These are phyloP conservation scores for Prunella fulvescens DNA, from an alignment of 2,113 vertebrate species.

Conservation along the genomic window DNA sequence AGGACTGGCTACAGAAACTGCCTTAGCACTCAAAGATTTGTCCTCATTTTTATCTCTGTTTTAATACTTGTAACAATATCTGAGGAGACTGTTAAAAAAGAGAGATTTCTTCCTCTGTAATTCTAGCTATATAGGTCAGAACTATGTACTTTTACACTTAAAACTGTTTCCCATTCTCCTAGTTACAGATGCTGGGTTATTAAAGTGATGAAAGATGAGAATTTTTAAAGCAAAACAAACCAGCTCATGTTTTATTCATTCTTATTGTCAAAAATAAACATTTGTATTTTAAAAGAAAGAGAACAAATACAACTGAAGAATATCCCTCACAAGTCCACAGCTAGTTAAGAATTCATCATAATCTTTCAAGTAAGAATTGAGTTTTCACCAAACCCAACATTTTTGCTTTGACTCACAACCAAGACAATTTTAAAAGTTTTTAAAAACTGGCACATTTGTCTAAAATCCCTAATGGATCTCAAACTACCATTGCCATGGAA, in stretches of 20 bases:
- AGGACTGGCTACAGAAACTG: not conserved
- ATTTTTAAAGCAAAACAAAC: not conserved
- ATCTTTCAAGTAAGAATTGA: not conserved
- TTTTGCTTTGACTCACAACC: conserved; percentile 39
- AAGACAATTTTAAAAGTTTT: conserved; percentile 40
- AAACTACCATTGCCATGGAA: conserved; percentile 59
- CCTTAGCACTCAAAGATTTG: not conserved
- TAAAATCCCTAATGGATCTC: conserved; percentile 60
- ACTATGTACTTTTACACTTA: not conserved
- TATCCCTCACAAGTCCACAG: not conserved
- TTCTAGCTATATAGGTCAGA: not conserved
- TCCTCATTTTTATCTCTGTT: not conserved
- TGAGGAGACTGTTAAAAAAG: no score
- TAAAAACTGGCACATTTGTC: conserved; percentile 38
- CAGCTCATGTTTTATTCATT: not conserved
- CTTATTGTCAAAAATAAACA: conserved; percentile 9
- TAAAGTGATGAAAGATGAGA: not conserved
- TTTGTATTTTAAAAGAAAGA: not conserved
- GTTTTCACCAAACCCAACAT: conserved; percentile 2
- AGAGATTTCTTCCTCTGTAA: not conserved
- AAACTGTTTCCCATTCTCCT: not conserved
- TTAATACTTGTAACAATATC: not conserved
- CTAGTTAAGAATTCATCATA: not conserved
- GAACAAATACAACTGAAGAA: not conserved
- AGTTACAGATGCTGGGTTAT: not conserved